Evolutionary conservation across 2,113 vertebrate species (phyloP).

Genomic region (Ailuropoda melanoleuca): DNA sequence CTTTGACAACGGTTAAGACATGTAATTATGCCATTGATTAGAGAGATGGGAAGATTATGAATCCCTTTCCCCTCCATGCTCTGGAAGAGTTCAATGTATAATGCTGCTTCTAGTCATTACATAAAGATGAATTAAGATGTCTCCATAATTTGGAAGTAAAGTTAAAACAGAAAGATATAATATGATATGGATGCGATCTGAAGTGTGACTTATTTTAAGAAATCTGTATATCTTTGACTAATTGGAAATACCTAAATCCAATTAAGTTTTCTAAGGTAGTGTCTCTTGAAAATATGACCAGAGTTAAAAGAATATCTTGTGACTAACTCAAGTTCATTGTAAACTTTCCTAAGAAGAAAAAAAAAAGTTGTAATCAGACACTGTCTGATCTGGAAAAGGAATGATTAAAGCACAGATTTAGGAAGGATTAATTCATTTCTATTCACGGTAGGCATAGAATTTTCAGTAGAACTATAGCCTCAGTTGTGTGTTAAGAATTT

Average conservation of each 20-base stretch:
- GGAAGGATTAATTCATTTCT: not conserved
- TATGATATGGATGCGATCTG: not conserved
- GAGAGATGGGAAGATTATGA: not conserved
- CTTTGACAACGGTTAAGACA: not conserved
- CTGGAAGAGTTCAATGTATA: not conserved
- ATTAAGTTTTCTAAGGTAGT: not conserved
- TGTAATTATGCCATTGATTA: not conserved
- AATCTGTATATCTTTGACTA: not conserved
- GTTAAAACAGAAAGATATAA: not conserved
- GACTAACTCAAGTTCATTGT: not conserved
- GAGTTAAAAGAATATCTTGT: not conserved
- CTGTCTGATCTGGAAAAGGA: not conserved
- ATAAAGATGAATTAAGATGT: not conserved
- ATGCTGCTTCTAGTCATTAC: not conserved
- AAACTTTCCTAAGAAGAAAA: not conserved
- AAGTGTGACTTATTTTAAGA: not conserved
- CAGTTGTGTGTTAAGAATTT: not conserved
- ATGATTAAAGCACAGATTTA: not conserved
- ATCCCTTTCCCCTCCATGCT: accelerated
- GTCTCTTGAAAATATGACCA: not conserved
- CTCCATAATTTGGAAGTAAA: not conserved
- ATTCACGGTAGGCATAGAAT: not conserved
- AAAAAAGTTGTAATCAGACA: not conserved
- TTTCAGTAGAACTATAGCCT: not conserved
- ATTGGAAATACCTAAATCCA: not conserved